Percentiles rank a stretch among this genome's conserved stretches.
phyloP scores from a whole-genome alignment of 2,797 vertebrate species.

The Eremophila alpestris region DNA sequence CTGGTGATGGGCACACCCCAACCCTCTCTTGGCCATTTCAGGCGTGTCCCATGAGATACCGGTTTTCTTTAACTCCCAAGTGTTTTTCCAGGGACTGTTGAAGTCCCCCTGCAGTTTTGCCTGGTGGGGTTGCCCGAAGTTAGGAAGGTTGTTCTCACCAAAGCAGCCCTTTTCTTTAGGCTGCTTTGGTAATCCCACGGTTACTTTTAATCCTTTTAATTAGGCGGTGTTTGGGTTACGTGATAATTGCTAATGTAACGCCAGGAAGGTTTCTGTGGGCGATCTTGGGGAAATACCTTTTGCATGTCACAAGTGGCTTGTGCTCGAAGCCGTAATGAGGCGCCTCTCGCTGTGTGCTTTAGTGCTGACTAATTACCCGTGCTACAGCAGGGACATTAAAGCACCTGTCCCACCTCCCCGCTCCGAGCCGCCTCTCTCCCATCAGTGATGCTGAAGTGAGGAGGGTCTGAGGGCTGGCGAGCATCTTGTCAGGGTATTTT shows the following conservation, averaged over 20 bases:
- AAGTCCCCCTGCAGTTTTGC: neutral
- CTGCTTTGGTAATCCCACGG: neutral
- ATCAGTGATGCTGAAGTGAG: neutral
- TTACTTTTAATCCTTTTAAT: neutral
- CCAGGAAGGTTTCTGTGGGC: neutral
- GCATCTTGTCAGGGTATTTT: neutral
- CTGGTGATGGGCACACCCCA: neutral
- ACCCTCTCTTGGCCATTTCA: neutral
- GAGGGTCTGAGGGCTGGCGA: neutral
- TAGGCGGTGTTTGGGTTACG: neutral
- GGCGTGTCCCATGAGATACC: neutral
- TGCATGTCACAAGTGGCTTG: neutral
- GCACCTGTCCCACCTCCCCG: neutral
- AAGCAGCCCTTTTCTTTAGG: neutral
- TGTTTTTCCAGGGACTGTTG: neutral
- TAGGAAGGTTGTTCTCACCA: neutral
- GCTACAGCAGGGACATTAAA: neutral
- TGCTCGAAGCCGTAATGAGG: neutral
- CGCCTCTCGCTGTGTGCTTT: neutral
- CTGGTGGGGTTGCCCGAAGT: neutral
- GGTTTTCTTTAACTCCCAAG: neutral
- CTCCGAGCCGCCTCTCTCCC: neutral
- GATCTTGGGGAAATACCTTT: slow-evolving; percentile 32
- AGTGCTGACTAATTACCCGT: slow-evolving; percentile 17
- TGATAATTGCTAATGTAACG: neutral